phyloP scores from a whole-genome alignment of 2,888 invertebrate genomes.

The Corbicula japonica region DNA sequence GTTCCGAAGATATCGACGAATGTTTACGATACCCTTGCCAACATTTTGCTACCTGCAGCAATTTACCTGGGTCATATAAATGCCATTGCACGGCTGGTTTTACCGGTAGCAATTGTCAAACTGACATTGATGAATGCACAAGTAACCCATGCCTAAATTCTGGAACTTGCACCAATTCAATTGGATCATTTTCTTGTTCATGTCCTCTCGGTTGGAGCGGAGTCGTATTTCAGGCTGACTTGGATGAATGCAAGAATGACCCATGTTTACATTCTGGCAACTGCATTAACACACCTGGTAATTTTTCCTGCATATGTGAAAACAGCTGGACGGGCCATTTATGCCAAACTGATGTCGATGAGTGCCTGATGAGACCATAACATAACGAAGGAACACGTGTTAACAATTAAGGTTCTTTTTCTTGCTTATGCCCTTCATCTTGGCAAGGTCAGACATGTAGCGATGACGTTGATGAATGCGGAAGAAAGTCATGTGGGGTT shows the following conservation, averaged over 20 bases:
- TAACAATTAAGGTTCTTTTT: too few relatives aligned
- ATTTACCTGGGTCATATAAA: not conserved
- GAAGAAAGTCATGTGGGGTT: not conserved
- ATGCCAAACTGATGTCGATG: not conserved
- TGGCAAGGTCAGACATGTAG: not conserved
- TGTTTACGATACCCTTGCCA: not conserved
- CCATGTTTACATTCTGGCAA: not conserved
- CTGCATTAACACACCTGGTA: not conserved
- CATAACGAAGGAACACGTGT: too few relatives aligned
- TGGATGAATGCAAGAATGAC: not conserved
- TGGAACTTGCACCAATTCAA: not conserved
- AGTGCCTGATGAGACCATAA: too few relatives aligned
- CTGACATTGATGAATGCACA: not conserved
- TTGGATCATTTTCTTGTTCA: not conserved
- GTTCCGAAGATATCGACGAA: not conserved
- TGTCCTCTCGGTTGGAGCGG: not conserved
- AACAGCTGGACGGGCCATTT: not conserved
- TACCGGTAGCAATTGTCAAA: not conserved
- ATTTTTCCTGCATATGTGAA: not conserved
- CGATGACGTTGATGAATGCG: slow-evolving; percentile 1
- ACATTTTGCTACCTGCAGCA: not conserved
- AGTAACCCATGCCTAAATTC: not conserved
- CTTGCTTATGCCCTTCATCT: too few relatives aligned
- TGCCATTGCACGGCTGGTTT: not conserved
- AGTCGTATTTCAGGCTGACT: not conserved